Base-by-base conservation (phyloP, 2,113 vertebrate genomes). In the Paedocypris sp. region DNA sequence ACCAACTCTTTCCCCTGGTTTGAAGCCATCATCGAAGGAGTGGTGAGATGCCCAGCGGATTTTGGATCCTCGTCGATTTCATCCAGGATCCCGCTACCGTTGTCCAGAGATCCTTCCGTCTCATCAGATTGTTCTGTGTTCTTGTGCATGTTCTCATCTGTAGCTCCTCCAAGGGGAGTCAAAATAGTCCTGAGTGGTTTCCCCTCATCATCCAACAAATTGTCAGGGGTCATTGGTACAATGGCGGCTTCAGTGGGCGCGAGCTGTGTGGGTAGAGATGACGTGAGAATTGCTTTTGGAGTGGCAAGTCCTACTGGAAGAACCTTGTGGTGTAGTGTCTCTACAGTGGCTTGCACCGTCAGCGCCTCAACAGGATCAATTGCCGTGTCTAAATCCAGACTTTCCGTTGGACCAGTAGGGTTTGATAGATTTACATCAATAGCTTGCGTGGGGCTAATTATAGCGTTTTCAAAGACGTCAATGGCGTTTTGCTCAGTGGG, bases 1-100 rank as follows among this genome's bases (percentile, higher is more conserved):
- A 94, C 88, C 4, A 97, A 77, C 45, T 97, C 94, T 71, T 81
- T 90, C 78, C 78, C 84, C 67, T 72, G 80, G 65, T 81, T 59
- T 11, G 81, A 68, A 0, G 79, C 68, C 5, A 82, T 79, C 78
- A 86, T 75, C 42, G 87, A 69, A 53, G 84, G 85, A 46, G 87
- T 88, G 9, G 83, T 57, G 11, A 85, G 83, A 1, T 22, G 62
- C 0, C 80, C 75, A 0, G 88, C 86, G 36, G 81, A 76, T 16
- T 75, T 85, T 0, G 80, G 70, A 3, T 67, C 64, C 0, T 56
- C 64, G 18, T 73, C 77, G 2, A 53, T 73, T 43, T 67, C 71
- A 0, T 82, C 71, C 52, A 74, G 67, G 1, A 74, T 71, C 0
- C 75, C 80, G 0, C 80, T 85, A 9, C 79, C 75, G 0, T 52